phyloP scores from a whole-genome alignment of 2,888 invertebrate species.

The Cancer borealis region DNA sequence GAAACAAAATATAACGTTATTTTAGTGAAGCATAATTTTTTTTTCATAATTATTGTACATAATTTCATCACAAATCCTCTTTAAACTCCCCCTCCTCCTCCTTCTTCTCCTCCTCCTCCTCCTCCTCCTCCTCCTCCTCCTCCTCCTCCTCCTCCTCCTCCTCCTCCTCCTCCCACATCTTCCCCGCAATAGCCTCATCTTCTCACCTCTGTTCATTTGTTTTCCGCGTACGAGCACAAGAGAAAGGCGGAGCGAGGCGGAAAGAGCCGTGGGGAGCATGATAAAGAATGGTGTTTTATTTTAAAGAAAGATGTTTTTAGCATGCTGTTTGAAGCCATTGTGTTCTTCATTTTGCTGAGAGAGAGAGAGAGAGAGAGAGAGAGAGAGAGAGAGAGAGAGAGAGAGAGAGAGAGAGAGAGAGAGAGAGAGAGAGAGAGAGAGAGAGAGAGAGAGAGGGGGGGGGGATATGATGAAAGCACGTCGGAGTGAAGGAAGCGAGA shows the following conservation, averaged over 20 bases:
- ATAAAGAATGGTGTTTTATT: neutral
- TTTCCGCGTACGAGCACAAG: neutral
- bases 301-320: neutral
- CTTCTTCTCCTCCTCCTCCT: neutral
- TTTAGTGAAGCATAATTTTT: too few relatives aligned
- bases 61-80: too few relatives aligned
- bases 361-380: constrained; percentile 7
- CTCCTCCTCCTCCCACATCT: neutral
- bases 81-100: neutral
- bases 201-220: neutral
- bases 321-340: neutral
- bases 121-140: constrained; percentile 2
- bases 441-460: neutral
- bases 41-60: too few relatives aligned
- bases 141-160: neutral
- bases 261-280: neutral
- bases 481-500: neutral
- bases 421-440: neutral
- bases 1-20: too few relatives aligned
- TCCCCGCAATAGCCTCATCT: neutral
- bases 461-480: neutral
- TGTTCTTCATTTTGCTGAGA: neutral
- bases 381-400: neutral
- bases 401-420: neutral
- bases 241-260: neutral